Evolutionary conservation across 2,888 invertebrate genomes (phyloP), one percentile per base, ranked within the genome.

Genomic region (Apotomis betuletana): DNA sequence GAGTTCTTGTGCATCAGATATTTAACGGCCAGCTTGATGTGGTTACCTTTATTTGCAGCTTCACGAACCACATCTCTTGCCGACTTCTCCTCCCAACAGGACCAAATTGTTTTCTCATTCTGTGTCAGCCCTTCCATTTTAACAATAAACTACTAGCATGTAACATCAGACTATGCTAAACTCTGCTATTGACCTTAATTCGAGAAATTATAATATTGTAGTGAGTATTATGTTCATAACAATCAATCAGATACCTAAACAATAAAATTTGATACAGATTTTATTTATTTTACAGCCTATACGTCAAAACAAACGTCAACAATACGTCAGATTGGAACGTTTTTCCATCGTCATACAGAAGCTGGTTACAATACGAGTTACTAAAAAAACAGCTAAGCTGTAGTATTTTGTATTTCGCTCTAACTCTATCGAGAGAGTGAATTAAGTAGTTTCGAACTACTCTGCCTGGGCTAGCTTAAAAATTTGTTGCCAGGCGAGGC

Each of bases 31-130:
- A 96, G 84, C 51, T 90, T 87, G 60, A 95, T 93, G 78, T 95
- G 94, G 44, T 94, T 94, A 15, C 96, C 96, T 83, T 96, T 96
- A 1, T 95, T 94, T 46, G 95, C 95, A 12, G 96, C 95, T 84
- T 96, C 96, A 77, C 96, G 90, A 0, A 95, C 95, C 58, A 96
- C 94, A 86, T 96, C 95, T 80, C 94, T 89, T 49, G 94, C 92
- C 55, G 95, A 94, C 77, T 95, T 94, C 69, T 89, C 92, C 74
- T 94, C 94, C 96, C 96, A 96, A 77, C 95, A 95, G 67, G 92
- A 91, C 96, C 96, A 96, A 77, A 96, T 92, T 64, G 92, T 94
- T 78, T 94, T 94, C 76, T 94, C 90, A 86, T 94, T 94, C 83
- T 94, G 94, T 72, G 88, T 91, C 74, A 94, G 80, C 77, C 93